Conservation (phyloP, 2,888 invertebrate genomes). For the Polietes domitor region DNA sequence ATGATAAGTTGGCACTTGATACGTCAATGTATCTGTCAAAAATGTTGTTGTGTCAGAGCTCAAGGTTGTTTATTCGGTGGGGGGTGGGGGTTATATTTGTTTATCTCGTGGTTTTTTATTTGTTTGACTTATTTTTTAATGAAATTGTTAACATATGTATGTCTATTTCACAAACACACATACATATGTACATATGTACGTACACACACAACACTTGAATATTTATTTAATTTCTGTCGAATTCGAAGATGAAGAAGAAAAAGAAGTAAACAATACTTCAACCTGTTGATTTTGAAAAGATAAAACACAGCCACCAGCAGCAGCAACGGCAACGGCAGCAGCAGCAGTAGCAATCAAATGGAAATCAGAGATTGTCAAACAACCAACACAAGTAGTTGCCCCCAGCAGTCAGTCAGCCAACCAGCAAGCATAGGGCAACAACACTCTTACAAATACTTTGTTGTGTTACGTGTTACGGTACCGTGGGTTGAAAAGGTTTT, state of each 20-base stretch:
- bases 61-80: slow-evolving; percentile 32
- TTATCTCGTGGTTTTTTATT: not conserved
- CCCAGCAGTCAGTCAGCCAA: too few relatives aligned
- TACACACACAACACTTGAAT: slow-evolving; percentile 12
- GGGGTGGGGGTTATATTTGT: not conserved
- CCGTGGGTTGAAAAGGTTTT: too few relatives aligned
- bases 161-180: too few relatives aligned
- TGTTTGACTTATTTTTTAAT: slow-evolving; percentile 20
- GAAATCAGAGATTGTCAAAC: not conserved
- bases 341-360: not conserved
- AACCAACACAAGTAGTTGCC: not conserved
- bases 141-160: slow-evolving; percentile 43
- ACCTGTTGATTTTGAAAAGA: not conserved
- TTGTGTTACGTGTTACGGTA: too few relatives aligned
- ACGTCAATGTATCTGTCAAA: slow-evolving; percentile 4
- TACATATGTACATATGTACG: slow-evolving; percentile 33
- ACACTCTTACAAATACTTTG: too few relatives aligned
- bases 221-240: not conserved
- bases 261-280: slow-evolving; percentile 5
- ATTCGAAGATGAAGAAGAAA: not conserved
- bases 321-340: not conserved
- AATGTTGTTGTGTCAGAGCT: slow-evolving; percentile 17
- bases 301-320: not conserved
- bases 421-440: too few relatives aligned
- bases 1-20: slow-evolving; percentile 6